phyloP scores from a whole-genome alignment of 1,140 invertebrate species.

The Hylyphantes graminicola region DNA sequence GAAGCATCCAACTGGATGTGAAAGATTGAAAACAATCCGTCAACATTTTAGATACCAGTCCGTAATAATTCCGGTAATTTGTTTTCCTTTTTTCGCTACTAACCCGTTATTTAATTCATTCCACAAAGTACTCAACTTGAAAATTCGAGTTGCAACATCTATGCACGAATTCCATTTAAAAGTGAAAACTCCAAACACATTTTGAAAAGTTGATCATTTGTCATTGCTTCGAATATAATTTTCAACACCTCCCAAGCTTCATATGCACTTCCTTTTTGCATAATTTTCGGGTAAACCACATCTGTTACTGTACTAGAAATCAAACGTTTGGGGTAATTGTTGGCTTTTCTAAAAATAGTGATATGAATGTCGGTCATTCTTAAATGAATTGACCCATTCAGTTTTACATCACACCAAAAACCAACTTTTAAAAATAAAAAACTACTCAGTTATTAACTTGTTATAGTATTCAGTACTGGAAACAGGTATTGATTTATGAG shows the following conservation, averaged over 20 bases:
- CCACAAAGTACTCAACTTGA: no score
- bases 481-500: no score
- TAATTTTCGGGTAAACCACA: conserved; percentile 47
- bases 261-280: conserved; percentile 29
- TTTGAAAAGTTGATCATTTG: background rate
- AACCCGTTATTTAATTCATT: background rate
- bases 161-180: background rate
- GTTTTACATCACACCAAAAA: no score
- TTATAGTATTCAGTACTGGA: no score
- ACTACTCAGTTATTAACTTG: no score
- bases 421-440: no score
- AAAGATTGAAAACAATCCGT: conserved; percentile 13
- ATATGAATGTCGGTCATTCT: no score
- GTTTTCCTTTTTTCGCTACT: background rate
- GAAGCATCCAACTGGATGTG: conserved; percentile 40
- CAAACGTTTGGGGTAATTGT: conserved; percentile 30
- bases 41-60: background rate
- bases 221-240: background rate
- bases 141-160: background rate
- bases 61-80: background rate
- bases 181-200: background rate
- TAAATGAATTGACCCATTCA: no score
- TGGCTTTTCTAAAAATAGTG: conserved; percentile 19
- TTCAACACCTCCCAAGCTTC: conserved; percentile 39
- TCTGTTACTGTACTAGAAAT: conserved; percentile 33